phyloP scores from a whole-genome alignment of 2,113 vertebrate species.

The Charadrius vociferus region DNA sequence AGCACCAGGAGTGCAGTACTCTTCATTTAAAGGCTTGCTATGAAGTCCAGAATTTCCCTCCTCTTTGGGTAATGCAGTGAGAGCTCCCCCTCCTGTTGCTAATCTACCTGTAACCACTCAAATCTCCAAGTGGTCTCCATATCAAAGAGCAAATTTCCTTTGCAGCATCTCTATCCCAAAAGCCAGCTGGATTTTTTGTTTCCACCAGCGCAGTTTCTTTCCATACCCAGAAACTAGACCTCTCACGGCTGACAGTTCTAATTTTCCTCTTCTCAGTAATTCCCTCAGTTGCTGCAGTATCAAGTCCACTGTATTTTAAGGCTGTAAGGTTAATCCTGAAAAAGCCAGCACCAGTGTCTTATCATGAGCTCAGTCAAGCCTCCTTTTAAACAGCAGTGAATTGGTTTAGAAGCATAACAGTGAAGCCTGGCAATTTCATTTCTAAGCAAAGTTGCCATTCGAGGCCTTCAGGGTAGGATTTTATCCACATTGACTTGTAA shows the following conservation, averaged over 20 bases:
- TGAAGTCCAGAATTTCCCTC: background rate
- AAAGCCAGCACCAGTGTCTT: slow-evolving; percentile 18
- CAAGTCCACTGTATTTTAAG: background rate
- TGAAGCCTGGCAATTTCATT: background rate
- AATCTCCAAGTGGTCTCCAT: background rate
- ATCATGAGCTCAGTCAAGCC: background rate
- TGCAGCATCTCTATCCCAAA: background rate
- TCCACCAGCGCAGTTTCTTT: background rate
- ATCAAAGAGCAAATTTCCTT: background rate
- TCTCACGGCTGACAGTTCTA: slow-evolving; percentile 27
- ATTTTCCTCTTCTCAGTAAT: slow-evolving; percentile 38
- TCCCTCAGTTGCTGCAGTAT: slow-evolving; percentile 13
- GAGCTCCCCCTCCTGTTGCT: slow-evolving; percentile 43
- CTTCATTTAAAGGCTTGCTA: background rate
- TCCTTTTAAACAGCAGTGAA: background rate
- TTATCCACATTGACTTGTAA: background rate
- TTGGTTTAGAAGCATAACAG: background rate
- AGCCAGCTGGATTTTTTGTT: background rate
- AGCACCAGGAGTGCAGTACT: background rate
- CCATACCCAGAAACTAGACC: background rate
- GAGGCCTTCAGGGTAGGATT: slow-evolving; percentile 2
- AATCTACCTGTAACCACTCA: background rate
- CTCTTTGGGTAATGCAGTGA: background rate
- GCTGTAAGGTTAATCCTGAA: slow-evolving; percentile 38
- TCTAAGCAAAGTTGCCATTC: slow-evolving; percentile 10